phyloP scores from a whole-genome alignment of 2,888 invertebrate species.

The Sesamia inferens region DNA sequence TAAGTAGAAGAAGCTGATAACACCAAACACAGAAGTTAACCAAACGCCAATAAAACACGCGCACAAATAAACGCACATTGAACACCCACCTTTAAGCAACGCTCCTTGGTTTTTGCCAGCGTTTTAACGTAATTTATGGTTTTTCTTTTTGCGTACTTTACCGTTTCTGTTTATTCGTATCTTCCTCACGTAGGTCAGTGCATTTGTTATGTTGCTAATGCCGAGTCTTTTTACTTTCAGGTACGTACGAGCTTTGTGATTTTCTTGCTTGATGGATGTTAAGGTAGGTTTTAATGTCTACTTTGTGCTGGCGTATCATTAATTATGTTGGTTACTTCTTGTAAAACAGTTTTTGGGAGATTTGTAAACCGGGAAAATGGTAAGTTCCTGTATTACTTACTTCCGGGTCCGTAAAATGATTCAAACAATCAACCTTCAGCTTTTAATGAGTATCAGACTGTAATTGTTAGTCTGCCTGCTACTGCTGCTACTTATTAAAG shows the following conservation, averaged over 20 bases:
- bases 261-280: constrained; percentile 44
- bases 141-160: constrained; percentile 76
- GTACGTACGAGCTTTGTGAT: constrained; percentile 61
- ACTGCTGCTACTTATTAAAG: no score
- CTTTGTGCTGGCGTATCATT: not conserved
- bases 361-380: not conserved
- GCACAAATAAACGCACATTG: constrained; percentile 54
- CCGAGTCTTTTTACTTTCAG: constrained; percentile 62
- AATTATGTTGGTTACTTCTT: not conserved
- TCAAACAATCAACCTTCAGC: no score
- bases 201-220: constrained; percentile 72
- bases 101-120: constrained; percentile 78
- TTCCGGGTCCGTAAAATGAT: not conserved
- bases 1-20: not conserved
- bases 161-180: constrained; percentile 72
- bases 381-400: not conserved
- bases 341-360: not conserved
- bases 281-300: constrained; percentile 34
- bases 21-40: constrained; percentile 3
- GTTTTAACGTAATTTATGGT: constrained; percentile 86
- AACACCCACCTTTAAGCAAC: constrained; percentile 69
- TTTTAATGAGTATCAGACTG: no score
- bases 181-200: constrained; percentile 76
- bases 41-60: constrained; percentile 20
- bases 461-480: no score